These are phyloP conservation scores for Andricus grossulariae DNA, from an alignment of 1,140 invertebrate species.

Conservation along the genomic window DNA sequence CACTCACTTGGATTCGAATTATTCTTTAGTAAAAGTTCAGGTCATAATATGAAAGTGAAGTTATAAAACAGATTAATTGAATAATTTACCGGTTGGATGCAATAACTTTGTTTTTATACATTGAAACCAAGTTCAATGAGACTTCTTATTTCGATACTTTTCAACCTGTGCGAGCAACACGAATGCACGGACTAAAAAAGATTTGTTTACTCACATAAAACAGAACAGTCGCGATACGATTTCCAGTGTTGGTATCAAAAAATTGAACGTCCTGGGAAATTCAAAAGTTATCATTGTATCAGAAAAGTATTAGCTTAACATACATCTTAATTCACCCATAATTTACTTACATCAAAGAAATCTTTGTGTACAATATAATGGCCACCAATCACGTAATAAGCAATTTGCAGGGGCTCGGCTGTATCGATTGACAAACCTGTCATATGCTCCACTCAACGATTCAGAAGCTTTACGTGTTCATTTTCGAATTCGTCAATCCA, in stretches of 20 bases:
- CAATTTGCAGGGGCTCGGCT: conserved; percentile 97
- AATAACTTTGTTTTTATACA: too few relatives aligned
- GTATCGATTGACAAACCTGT: conserved; percentile 90
- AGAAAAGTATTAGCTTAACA: conserved; percentile 48
- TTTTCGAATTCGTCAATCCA: conserved; percentile 94
- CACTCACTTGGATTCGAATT: too few relatives aligned
- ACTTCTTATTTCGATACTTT: too few relatives aligned
- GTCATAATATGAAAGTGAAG: too few relatives aligned
- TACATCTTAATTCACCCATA: conserved; percentile 22
- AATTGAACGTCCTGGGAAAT: conserved; percentile 77
- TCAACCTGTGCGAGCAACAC: too few relatives aligned
- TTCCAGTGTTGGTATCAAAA: conserved; percentile 61
- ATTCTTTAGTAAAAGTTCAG: too few relatives aligned
- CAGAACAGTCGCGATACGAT: conserved; percentile 93
- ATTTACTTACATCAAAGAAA: conserved; percentile 86
- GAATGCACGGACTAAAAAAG: too few relatives aligned
- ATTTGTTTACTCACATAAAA: conserved; percentile 45
- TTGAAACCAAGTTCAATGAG: too few relatives aligned
- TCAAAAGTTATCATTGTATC: conserved; percentile 38
- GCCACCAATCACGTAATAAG: conserved; percentile 98
- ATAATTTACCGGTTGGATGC: too few relatives aligned
- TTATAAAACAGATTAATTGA: too few relatives aligned
- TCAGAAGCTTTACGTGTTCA: conserved; percentile 84
- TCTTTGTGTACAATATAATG: conserved; percentile 99
- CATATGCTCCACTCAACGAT: conserved; percentile 85